Percentiles rank a stretch among this genome's conserved stretches.
Conservation (phyloP, 2,797 vertebrate species). For the Luscinia megarhynchos region DNA sequence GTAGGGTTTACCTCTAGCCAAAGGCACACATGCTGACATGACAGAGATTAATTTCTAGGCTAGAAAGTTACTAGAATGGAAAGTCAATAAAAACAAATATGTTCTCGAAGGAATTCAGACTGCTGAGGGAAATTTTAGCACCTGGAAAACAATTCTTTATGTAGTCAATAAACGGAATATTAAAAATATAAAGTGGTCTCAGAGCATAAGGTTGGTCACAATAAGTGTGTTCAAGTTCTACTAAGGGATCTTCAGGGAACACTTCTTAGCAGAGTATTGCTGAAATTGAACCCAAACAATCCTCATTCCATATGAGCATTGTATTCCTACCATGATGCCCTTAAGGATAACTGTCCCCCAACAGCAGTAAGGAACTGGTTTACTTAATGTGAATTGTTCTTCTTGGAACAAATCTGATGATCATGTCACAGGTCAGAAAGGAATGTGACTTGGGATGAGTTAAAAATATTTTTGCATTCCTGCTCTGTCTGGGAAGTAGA, state of each 20-base stretch:
- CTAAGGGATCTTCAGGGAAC: background rate
- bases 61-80: background rate
- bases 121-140: slow-evolving; percentile 2
- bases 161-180: background rate
- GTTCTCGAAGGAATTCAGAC: background rate
- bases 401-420: background rate
- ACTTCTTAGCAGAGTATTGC: background rate
- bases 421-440: background rate
- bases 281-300: background rate
- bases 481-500: background rate
- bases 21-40: background rate
- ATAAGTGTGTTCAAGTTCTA: background rate
- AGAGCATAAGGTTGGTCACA: background rate
- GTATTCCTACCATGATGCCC: background rate
- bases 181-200: background rate
- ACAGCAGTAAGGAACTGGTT: background rate
- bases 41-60: slow-evolving; percentile 11
- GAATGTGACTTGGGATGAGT: background rate
- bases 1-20: background rate
- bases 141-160: slow-evolving; percentile 1
- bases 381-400: background rate
- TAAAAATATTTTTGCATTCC: background rate
- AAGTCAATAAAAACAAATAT: slow-evolving; percentile 38
- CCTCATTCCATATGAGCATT: background rate
- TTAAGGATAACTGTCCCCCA: background rate